A percentile compares a stretch with the other conserved stretches of the same genome.
These are phyloP conservation scores for Camptogramma bilineatum DNA, from an alignment of 2,888 invertebrate genomes.

Conservation along the genomic window DNA sequence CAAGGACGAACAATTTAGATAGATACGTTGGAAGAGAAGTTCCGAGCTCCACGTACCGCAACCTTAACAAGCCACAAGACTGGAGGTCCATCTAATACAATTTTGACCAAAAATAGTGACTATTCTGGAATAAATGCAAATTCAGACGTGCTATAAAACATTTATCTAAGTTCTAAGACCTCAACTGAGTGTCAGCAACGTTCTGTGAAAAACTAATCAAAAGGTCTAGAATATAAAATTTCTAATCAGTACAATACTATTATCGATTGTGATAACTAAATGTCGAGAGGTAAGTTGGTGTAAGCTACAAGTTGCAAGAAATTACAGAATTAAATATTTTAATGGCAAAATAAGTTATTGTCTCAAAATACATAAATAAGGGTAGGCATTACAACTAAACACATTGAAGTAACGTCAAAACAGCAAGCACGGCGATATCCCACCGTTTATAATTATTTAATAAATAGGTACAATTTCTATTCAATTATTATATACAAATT, in stretches of 20 bases:
- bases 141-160: conserved; percentile 68
- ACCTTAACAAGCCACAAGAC: conserved; percentile 60
- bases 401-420: conserved; percentile 42
- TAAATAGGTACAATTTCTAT: conserved; percentile 62
- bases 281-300: conserved; percentile 18
- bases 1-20: too few relatives aligned
- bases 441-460: conserved; percentile 58
- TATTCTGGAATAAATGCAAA: conserved; percentile 68
- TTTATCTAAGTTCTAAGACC: conserved; percentile 58
- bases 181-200: conserved; percentile 42
- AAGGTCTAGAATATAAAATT: conserved; percentile 55
- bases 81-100: conserved; percentile 37
- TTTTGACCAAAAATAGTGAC: conserved; percentile 61
- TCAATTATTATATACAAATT: conserved; percentile 73
- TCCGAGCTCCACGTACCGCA: too few relatives aligned
- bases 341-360: conserved; percentile 63
- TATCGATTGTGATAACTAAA: conserved; percentile 53
- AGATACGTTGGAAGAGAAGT: too few relatives aligned
- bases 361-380: conserved; percentile 65
- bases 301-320: conserved; percentile 12
- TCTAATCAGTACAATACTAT: conserved; percentile 71
- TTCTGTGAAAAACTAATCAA: background rate
- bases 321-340: conserved; percentile 2
- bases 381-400: conserved; percentile 47
- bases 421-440: conserved; percentile 39